phyloP scores from a whole-genome alignment of 2,797 vertebrate species.

The Neomorphus geoffroyi region DNA sequence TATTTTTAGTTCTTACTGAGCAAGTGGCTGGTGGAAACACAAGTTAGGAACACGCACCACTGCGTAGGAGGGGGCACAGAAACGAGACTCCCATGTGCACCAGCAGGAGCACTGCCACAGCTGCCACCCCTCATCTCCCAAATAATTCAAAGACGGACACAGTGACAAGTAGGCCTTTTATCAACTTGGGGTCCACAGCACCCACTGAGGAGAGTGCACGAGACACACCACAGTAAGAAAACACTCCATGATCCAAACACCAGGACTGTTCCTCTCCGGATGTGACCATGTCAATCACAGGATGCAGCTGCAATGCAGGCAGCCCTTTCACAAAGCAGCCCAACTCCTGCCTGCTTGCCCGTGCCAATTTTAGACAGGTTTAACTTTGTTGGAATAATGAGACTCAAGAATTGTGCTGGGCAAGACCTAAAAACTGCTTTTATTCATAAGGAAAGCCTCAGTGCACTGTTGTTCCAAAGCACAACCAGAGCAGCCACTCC shows the following conservation, averaged over 20 bases:
- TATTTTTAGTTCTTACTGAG: not conserved
- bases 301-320: conserved; percentile 65
- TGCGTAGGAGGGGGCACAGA: not conserved
- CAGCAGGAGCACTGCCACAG: conserved; percentile 65
- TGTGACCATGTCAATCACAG: conserved; percentile 40
- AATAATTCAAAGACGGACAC: conserved; percentile 71
- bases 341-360: not conserved
- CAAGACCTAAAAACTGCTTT: not conserved
- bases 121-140: conserved; percentile 74
- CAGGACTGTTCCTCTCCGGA: conserved; percentile 58
- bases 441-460: not conserved
- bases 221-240: conserved; percentile 32
- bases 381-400: not conserved
- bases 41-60: not conserved
- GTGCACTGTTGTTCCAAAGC: accelerated
- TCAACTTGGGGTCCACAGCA: conserved; percentile 32
- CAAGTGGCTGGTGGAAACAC: accelerated
- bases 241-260: conserved; percentile 49
- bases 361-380: conserved; percentile 22
- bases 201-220: not conserved
- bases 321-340: conserved; percentile 16
- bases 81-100: conserved; percentile 64
- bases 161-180: conserved; percentile 72
- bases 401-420: not conserved
- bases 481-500: accelerated